Evolutionary conservation across 2,888 invertebrate species (phyloP), one percentile per base, ranked within the genome.

Genomic region (Odontothrips loti): DNA sequence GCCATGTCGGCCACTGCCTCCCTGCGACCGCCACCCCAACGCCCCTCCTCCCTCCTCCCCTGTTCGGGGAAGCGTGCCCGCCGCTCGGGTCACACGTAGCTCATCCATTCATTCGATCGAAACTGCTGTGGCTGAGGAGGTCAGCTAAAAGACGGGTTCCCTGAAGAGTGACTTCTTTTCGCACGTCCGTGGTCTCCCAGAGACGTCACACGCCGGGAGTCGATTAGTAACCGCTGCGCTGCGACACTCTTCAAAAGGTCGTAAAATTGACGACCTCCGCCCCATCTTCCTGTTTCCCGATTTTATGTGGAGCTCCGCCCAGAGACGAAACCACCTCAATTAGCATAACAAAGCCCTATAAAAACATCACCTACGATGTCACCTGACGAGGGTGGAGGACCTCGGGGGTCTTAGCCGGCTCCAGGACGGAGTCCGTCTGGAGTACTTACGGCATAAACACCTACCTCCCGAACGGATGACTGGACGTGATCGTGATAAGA

Each of bases 301-400:
- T 58, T 58, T 58, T 58, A 58, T 58, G 58, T 58, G 58, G 58
- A 20, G 58, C 15, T 20, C 58, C 58, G 58, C 58, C 58, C 20
- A 0, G 27, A 27, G 27, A 75, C 23, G 68, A 75, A 75, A 23
- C 68, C 68, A 12, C 23, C 9, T 9, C 68, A 75, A 75, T 75
- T 75, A 75, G 68, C 68, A 75, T 75, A 75, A 75, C 68, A 75
- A 75, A 27, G 27, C 27, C 23, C 68, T 75, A 75, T 75, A 75
- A 75, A 75, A 75, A 75, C 23, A 27, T 75, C 68, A 75, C 68
- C 68, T 75, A 27, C 23, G 68, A 75, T 27, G 68, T 58, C 58
- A n/a, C 58, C 20, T 58, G 68, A 23, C 68, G 68, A 23, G 1
- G 23, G 23, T n/a, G 68, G 23, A 75, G 12, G 27, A 1, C 11